Conservation (phyloP, 2,113 vertebrate genomes). For the Podiceps cristatus region DNA sequence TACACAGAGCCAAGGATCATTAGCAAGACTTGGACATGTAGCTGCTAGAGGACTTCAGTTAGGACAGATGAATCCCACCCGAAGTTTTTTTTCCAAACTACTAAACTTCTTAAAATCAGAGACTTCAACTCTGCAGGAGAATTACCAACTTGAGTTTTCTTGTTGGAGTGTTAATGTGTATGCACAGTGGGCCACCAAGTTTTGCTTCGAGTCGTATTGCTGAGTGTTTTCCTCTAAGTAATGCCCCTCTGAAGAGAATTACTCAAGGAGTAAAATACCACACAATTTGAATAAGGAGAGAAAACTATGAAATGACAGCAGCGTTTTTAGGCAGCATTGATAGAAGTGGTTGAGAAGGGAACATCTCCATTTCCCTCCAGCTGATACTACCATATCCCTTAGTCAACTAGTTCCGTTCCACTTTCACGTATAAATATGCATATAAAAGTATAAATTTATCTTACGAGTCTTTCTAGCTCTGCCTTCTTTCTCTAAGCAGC, state of each 20-base stretch:
- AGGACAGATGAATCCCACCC: not conserved
- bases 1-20: not conserved
- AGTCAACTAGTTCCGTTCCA: not conserved
- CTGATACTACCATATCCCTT: not conserved
- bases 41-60: not conserved
- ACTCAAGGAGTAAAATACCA: not conserved
- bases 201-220: not conserved
- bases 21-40: not conserved
- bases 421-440: not conserved
- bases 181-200: not conserved
- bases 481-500: not conserved
- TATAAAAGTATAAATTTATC: not conserved
- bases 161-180: not conserved
- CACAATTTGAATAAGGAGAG: not conserved
- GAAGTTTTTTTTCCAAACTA: not conserved
- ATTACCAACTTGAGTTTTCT: not conserved
- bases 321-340: not conserved
- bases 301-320: not conserved
- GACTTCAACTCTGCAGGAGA: not conserved
- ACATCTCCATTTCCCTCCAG: not conserved
- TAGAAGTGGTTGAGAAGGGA: not conserved
- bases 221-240: not conserved
- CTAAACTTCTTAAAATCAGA: not conserved
- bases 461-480: not conserved
- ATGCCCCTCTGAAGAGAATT: not conserved